Base-by-base conservation (phyloP, 2,888 invertebrate species). In the Iphiclides podalirius region DNA sequence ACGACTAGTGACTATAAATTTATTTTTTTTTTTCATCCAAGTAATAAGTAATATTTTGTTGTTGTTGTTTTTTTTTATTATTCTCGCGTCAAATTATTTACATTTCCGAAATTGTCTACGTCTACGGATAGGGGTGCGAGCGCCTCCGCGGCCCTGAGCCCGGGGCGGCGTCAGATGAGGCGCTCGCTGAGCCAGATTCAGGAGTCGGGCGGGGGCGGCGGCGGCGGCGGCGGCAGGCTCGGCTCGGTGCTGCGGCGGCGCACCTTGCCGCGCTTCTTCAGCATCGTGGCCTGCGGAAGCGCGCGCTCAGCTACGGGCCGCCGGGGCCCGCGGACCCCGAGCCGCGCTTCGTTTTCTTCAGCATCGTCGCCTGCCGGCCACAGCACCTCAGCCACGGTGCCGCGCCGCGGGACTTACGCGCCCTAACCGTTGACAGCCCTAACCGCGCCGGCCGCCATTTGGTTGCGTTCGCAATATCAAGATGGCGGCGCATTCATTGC, bases 271-370 rank as follows among this genome's bases (percentile, higher is more conserved):
- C 95, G 95, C 93, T 99, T 98, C 94, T 98, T 98, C 91, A 99
- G 93, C 99, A 99, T 99, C 90, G 98, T 98, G 85, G 99, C 98
- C 98, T 98, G 91, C 90, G 90, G 90, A 87, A 81, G 79, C 86
- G 87, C 67, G 70, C 66, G 70, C 60, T 58, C 60, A 62, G 62
- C 62, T 62, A 58, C 61, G 66, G 62, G 61, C 63, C 62, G 59
- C 92, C 92, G 90, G 92, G 91, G 72, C 89, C 94, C 93, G 90
- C 94, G 69, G 74, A 72, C 72, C 73, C 68, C 84, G 98, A 94
- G 91, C 97, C 98, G 93, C 98, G 97, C 93, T 98, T 99, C 91
- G 95, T 95, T 94, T 99, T 99, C 95, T 98, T 98, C 93, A 99
- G 93, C 99, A 99, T 99, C 90, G 98, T 99, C 84, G 99, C 99